Evolutionary conservation across 2,888 invertebrate species (phyloP), one percentile per base, ranked within the genome.

Genomic region (Aproaerema taeniolella): DNA sequence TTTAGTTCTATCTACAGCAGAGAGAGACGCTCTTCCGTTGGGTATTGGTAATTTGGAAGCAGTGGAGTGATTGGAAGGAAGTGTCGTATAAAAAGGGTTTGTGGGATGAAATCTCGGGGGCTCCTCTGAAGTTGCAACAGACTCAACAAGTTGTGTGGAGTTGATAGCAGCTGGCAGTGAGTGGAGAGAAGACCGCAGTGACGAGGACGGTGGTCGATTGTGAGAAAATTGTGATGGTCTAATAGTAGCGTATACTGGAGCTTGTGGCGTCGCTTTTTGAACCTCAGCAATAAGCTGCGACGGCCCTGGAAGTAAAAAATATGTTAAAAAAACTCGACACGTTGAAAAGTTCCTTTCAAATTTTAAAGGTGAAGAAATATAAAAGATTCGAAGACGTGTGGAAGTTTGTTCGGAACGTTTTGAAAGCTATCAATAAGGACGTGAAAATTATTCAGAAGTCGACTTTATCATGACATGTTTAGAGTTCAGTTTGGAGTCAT

Each of bases 11-110:
- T 83, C 79, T 74, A 81, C 63, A 50, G 65, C 69, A 48, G 76
- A 62, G 35, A 67, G 52, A 11, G 69, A 58, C 13, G 73, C 45
- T 59, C 67, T 71, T 42, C 81, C 71, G 43, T 85, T 83, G 35
- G 82, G 79, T 49, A 83, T 61, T 9, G 83, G 85, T 50, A 85
- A 62, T 65, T 77, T 86, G 58, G 85, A 83, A 69, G 75, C 58
- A 70, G 68, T 80, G 43, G 75, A 67, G 54, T 75, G 67, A 62
- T 76, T 82, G 38, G 75, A 68, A 41, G 85, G 82, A 55, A 86
- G 64, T 46, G 81, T 85, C 35, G 83, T 80, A 61, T 83, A 86
- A 67, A 86, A 86, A 37, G 86, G 86, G 58, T 86, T 86, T 16
- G 86, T 83, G 38, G 85, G 86, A 53, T 86, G 85, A 54, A 85